Evolutionary conservation across 2,888 invertebrate genomes (phyloP).

Genomic region (Rapana venosa): DNA sequence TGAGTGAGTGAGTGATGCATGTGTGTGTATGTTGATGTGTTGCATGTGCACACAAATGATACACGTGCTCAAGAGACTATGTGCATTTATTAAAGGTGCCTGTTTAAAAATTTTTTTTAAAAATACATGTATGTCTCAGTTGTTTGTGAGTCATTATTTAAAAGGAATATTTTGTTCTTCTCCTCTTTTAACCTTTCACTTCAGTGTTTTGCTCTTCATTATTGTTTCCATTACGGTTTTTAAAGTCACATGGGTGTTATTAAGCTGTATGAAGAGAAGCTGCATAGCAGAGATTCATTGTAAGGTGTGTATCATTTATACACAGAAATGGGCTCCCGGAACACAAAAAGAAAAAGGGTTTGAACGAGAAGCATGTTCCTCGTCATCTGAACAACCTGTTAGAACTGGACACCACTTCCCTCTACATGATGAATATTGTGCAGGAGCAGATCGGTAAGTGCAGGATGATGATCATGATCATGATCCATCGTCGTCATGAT

Average conservation of each 20-base stretch:
- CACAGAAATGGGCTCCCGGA: not conserved
- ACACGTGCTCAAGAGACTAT: too few relatives aligned
- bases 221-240: not conserved
- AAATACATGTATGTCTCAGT: too few relatives aligned
- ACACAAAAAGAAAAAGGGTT: not conserved
- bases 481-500: too few relatives aligned
- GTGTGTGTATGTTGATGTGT: too few relatives aligned
- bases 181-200: too few relatives aligned
- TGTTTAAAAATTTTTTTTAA: too few relatives aligned
- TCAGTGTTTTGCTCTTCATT: too few relatives aligned
- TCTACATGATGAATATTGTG: constrained; percentile 8
- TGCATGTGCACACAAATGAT: too few relatives aligned
- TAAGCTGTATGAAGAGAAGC: not conserved
- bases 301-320: not conserved
- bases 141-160: too few relatives aligned
- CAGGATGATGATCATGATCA: not conserved
- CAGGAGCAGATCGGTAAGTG: constrained; percentile 7
- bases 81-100: too few relatives aligned
- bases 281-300: not conserved
- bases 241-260: not conserved
- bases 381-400: not conserved
- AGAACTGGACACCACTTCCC: not conserved
- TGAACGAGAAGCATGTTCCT: not conserved
- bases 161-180: too few relatives aligned
- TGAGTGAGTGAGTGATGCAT: too few relatives aligned